Conservation (phyloP, 2,113 vertebrate species). For the Paracanthobrama guichenoti region DNA sequence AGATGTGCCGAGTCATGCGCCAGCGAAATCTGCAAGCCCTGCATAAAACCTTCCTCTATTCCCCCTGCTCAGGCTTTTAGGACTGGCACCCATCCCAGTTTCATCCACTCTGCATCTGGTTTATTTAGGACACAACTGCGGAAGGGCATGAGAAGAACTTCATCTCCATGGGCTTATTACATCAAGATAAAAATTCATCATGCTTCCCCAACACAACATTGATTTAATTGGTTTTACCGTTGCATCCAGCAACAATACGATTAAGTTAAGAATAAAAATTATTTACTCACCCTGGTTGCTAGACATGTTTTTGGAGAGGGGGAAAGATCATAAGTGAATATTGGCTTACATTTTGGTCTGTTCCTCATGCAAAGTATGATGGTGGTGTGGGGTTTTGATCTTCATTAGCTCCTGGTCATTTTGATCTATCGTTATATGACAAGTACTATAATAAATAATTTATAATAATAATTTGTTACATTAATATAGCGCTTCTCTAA, state of each 20-base stretch:
- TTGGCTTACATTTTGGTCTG: background rate
- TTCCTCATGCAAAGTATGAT: background rate
- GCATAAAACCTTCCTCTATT: conserved; percentile 35
- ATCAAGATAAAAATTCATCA: conserved; percentile 30
- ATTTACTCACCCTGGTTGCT: background rate
- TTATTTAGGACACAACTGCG: conserved; percentile 20
- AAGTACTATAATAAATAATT: no score
- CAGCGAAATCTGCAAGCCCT: conserved; percentile 23
- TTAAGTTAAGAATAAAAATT: background rate
- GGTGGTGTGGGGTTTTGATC: no score
- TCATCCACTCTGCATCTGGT: conserved; percentile 24
- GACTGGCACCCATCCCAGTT: conserved; percentile 31
- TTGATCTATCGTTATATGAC: no score
- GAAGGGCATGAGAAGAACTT: conserved; percentile 11
- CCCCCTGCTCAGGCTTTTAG: background rate
- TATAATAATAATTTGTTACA: no score
- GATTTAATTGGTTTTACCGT: background rate
- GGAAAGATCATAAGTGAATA: background rate
- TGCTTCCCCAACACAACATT: background rate
- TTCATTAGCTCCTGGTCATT: no score
- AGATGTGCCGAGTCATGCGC: conserved; percentile 39
- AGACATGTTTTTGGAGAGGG: background rate
- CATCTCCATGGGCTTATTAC: background rate
- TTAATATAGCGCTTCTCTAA: no score
- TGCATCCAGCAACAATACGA: background rate